Base-by-base conservation (phyloP, 2,797 vertebrate genomes). In the Masticophis lateralis region DNA sequence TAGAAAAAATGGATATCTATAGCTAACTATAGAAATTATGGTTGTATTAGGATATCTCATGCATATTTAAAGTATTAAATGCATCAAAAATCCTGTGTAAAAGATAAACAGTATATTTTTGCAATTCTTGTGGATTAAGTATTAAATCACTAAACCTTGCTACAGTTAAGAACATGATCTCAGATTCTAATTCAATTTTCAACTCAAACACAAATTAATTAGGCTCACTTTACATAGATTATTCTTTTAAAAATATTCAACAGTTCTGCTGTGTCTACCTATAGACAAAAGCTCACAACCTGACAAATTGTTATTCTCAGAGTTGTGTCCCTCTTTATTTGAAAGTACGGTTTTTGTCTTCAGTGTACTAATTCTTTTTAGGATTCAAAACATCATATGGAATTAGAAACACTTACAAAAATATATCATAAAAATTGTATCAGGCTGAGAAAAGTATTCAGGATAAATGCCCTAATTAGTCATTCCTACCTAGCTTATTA, bases 401-500 rank as follows among this genome's bases (percentile, higher is more conserved):
- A 69, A 55, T 37, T 83, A 83, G 43, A 27, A 79, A 43, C 7
- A 27, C 57, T 14, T 79, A 25, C 69, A 60, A 61, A 63, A 86
- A 63, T 25, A 86, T 53, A 51, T 4, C 25, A 61, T 53, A 25
- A 43, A 79, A 27, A 55, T 32, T 66, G 2, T 13, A 32, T 18
- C 18, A 79, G 28, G 63, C 90, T 93, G 88, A 90, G 13, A 91
- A 91, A 95, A 18, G 93, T 92, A 93, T 60, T 87, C 61, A 94
- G 1, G 14, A 0, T 28, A 1, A 25, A 37, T 88, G 88, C 66
- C 94, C 91, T 55, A 95, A 94, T 95, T 74, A 91, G 2, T 92
- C 94, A 92, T 83, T 92, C 63, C 61, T 88, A 88, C 91, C 92
- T 92, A 91, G 47, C 91, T 94, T 95, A 86, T 95, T 96, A 96